Evolutionary conservation across 2,113 vertebrate species (phyloP), one percentile per base, ranked within the genome.

Genomic region (Phrynosoma platyrhinos): DNA sequence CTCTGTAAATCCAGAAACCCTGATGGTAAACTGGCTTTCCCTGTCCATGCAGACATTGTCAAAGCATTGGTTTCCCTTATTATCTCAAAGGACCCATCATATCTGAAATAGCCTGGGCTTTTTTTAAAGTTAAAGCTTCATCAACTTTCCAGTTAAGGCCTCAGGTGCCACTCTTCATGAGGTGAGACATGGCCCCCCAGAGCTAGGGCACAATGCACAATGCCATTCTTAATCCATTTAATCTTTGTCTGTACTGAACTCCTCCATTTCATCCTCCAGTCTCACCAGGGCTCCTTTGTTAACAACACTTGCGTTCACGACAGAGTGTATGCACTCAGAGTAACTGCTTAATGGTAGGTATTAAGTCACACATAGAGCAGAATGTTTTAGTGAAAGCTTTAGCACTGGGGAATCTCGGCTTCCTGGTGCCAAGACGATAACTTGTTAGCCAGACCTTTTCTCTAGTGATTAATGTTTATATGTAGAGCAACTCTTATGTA

Each of bases 281-380:
- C 93, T 89, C 95, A 30, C 90, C 62, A 87, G 96, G 95, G 90
- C 77, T 94, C 95, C 93, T 97, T 96, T 97, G 96, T 96, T 92
- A 89, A 85, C 88, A 86, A 52, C 77, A 52, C 89, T 90, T 32
- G 87, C 90, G 79, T 79, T 85, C 87, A 62, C 88, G 86, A 42
- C 53, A 10, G 77, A 86, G 92, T 87, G 81, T 74, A 85, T 69
- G 90, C 94, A 93, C 94, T 96, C 93, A 94, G 89, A 95, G 68
- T 90, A 94, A 94, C 91, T 88, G 91, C 92, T 94, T 93, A 92
- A 92, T 92, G 95, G 84, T 71, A 55, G 91, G 88, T 95, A 92
- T 94, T 91, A 89, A 85, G 71, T n/a, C 91, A 82, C 87, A 82
- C 52, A 76, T 6, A n/a, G 71, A 92, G 86, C 87, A 53, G 86